Evolutionary conservation across 2,888 invertebrate genomes (phyloP), one percentile per base, ranked within the genome.

Genomic region (Ornithoptera priamus): DNA sequence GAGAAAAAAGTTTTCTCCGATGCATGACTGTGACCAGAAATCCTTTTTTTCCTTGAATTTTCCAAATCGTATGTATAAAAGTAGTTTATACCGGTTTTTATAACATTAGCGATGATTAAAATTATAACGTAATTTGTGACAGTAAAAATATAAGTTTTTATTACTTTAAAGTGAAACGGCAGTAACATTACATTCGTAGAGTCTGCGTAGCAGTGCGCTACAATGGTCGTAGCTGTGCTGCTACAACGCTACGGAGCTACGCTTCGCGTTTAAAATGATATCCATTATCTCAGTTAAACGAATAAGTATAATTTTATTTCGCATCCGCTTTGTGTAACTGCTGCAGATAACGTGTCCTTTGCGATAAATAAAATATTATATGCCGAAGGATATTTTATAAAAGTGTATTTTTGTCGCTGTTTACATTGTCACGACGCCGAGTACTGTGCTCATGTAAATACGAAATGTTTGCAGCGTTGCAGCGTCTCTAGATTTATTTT

Each of bases 121-220:
- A 15, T 46, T 46, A 15, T 4, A 46, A 15, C 0, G 15, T 4
- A 15, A 46, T 46, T 46, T 46, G 46, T 15, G 3, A 2, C 1
- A 46, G 46, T 46, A 15, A 12, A 46, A 46, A 15, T 46, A 46
- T 46, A 46, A 46, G 2, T 46, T 46, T 46, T 46, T 12, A 46
- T 46, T 46, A 46, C 46, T 46, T 0, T 12, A 15, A 46, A 46
- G n/a, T 36, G 20, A 58, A 22, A 62, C 57, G 46, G 65, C 59
- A 53, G 62, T 17, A 6, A 18, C 17, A 50, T 62, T 68, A 63
- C 50, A 30, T 67, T 67, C 70, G 60, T 70, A 69, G 69, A 42
- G 53, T n/a, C n/a, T 67, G 71, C 77, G 78, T 78, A 80, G 80
- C 30, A 30, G 72, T 65, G 74, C 75, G 78, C 78, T 83, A 83